Conservation (phyloP, 1,140 invertebrate species). For the Pseudoatta argentina region DNA sequence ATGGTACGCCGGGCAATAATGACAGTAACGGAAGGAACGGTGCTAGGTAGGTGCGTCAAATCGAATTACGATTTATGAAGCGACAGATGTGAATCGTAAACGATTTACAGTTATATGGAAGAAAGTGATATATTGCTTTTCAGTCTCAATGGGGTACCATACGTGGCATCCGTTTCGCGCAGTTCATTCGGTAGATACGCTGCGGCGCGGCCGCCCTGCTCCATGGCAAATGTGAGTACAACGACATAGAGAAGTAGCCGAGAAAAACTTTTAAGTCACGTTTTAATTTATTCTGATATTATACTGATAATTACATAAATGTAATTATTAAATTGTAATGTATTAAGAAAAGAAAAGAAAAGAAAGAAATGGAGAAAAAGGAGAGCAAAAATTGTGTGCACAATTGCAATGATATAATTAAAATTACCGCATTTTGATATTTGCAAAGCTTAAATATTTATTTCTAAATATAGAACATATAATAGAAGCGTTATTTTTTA, state of each 20-base stretch:
- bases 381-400: not conserved
- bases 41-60: slow-evolving; percentile 53
- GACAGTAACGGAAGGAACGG: slow-evolving; percentile 73
- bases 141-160: slow-evolving; percentile 78
- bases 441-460: not conserved
- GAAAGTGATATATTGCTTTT: slow-evolving; percentile 62
- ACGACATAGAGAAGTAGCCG: not conserved
- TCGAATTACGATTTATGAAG: not conserved
- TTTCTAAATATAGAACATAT: not conserved
- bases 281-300: not conserved
- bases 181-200: slow-evolving; percentile 87
- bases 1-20: slow-evolving; percentile 63
- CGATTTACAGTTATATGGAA: not conserved
- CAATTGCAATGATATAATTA: not conserved
- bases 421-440: slow-evolving; percentile 2
- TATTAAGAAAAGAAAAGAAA: not conserved
- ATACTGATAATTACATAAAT: not conserved
- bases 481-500: not conserved
- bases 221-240: slow-evolving; percentile 88
- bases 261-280: not conserved
- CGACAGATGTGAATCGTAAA: slow-evolving; percentile 20
- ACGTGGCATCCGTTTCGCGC: slow-evolving; percentile 72
- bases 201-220: slow-evolving; percentile 88
- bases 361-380: not conserved
- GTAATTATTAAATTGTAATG: not conserved